Evolutionary conservation across 2,888 invertebrate species (phyloP).

Genomic region (Macrosiphum euphorbiae): DNA sequence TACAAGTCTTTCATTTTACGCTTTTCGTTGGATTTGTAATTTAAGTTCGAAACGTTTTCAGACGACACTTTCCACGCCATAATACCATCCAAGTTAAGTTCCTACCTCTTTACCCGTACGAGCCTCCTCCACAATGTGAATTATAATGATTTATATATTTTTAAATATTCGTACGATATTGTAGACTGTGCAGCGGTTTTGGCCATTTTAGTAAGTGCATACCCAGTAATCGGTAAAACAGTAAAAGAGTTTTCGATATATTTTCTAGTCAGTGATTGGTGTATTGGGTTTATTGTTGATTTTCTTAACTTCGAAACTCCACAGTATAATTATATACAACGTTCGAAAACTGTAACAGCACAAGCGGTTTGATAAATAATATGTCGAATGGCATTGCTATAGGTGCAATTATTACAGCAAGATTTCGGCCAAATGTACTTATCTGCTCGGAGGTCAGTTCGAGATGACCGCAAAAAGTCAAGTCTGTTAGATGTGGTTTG

Average conservation of each 20-base stretch:
- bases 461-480: background rate
- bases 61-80: background rate
- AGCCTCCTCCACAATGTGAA: background rate
- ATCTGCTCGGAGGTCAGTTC: background rate
- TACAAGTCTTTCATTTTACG: background rate
- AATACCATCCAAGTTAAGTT: background rate
- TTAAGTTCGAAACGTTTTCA: background rate
- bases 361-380: rapidly evolving
- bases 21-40: background rate
- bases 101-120: background rate
- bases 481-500: background rate
- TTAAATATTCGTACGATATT: too few relatives aligned
- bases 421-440: background rate
- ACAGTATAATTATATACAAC: background rate
- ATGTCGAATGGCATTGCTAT: background rate
- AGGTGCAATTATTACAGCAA: background rate
- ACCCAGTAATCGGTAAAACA: background rate
- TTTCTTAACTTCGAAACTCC: background rate
- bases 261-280: background rate
- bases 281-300: background rate
- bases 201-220: background rate
- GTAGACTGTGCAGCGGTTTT: too few relatives aligned
- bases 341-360: background rate
- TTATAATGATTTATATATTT: background rate
- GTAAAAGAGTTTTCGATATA: background rate